Base-by-base conservation (phyloP, 2,113 vertebrate genomes). In the Oryzias curvinotus region DNA sequence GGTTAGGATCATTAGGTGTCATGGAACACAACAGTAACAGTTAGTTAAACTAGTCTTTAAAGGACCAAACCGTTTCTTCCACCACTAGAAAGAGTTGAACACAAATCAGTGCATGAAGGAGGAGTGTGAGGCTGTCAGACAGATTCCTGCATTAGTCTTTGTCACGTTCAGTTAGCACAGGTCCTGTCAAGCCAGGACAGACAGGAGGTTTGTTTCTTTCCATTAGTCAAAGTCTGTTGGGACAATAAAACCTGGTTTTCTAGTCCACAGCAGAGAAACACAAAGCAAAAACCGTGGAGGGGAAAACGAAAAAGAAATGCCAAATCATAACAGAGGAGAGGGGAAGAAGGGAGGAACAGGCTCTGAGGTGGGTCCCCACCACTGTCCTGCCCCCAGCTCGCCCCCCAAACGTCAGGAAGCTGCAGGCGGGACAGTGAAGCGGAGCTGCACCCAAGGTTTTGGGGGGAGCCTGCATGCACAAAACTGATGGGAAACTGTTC, bases 401-500 rank as follows among this genome's bases (percentile, higher is more conserved):
- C 80, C 82, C 65, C 74, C 5, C 1, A 59, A 21, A n/a, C 64
- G 17, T 7, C 30, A 70, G 83, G 83, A 87, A 92, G 86, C 77
- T 64, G 65, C 58, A 72, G 90, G 23, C 87, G 93, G 93, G 79
- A 79, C 81, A 74, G 89, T 21, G 44, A 67, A 74, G 49, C 7
- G 6, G 23, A 59, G 60, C 70, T 66, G 63, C 83, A 75, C 75
- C 65, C 73, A 68, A 65, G 82, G 58, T 57, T 25, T 36, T 30
- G 42, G 45, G 74, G 58, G 73, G 76, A 91, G 91, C 95, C 95
- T 96, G 95, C 93, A 92, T 93, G 95, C 95, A 96, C 95, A 96
- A 95, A 96, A 96, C 95, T 96, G 95, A 96, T 95, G 95, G 95
- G 95, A 96, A 95, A 95, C 95, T 85, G 93, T 75, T 94, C 94